Conservation (phyloP, 2,797 vertebrate genomes). For the Lophotriccus pileatus region DNA sequence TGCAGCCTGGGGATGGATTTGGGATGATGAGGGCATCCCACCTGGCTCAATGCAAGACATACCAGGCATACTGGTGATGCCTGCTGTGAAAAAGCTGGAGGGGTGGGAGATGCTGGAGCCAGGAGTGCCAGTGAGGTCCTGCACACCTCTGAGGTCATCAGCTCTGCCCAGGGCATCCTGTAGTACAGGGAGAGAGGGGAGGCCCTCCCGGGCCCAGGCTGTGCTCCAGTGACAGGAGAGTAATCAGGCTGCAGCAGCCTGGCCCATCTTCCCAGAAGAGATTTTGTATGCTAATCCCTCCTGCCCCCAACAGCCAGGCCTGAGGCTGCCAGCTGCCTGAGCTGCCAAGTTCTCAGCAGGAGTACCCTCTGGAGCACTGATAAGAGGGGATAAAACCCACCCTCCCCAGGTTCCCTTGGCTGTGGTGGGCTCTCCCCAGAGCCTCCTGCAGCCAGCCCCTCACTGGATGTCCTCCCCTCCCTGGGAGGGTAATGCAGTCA, state of each 20-base stretch:
- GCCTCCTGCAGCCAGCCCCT: neutral
- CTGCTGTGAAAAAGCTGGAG: neutral
- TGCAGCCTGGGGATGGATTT: accelerated
- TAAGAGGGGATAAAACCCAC: neutral
- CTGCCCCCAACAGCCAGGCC: neutral
- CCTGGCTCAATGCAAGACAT: accelerated
- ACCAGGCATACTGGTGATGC: accelerated
- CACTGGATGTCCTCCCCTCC: neutral
- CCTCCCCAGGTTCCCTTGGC: neutral
- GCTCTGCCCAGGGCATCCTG: no score
- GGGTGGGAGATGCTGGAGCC: neutral
- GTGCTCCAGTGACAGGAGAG: neutral
- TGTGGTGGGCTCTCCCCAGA: neutral
- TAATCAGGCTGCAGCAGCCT: neutral
- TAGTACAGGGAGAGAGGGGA: neutral
- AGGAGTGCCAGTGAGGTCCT: neutral
- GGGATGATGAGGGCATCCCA: neutral
- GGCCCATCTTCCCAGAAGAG: neutral
- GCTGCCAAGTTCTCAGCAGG: neutral
- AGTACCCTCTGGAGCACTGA: neutral
- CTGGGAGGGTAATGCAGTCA: neutral
- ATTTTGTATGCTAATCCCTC: constrained; percentile 21
- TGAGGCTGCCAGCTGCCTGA: accelerated
- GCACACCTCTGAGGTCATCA: accelerated
- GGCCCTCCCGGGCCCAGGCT: neutral